Conservation (phyloP, 2,888 invertebrate species). For the Troides aeacus region DNA sequence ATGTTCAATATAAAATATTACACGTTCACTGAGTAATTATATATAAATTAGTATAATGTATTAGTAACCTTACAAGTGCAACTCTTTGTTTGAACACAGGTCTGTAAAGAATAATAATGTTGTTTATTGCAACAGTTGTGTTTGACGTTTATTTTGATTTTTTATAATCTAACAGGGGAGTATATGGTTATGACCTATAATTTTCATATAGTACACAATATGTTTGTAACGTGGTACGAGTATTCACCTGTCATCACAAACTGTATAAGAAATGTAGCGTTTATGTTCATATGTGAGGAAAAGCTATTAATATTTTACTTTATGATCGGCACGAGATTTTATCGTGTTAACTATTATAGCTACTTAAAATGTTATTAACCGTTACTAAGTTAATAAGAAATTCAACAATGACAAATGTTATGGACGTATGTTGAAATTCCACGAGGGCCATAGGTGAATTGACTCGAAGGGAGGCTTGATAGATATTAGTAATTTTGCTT, state of each 20-base stretch:
- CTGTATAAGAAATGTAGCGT: conserved; percentile 11
- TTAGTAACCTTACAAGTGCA: too few species aligned
- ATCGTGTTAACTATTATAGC: conserved; percentile 8
- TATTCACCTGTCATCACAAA: conserved; percentile 16
- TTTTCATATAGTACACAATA: neutral
- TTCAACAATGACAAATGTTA: neutral
- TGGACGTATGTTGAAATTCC: neutral
- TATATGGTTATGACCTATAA: neutral
- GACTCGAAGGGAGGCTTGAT: neutral
- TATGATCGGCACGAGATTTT: conserved; percentile 17
- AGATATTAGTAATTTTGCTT: neutral
- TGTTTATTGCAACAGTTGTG: neutral
- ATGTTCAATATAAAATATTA: too few species aligned
- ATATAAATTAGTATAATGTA: too few species aligned
- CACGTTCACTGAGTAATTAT: too few species aligned
- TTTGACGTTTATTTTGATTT: neutral
- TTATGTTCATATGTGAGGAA: neutral
- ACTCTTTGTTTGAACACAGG: too few species aligned
- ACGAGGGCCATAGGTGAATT: neutral
- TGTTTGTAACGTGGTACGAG: neutral
- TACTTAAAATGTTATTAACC: neutral
- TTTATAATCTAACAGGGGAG: neutral
- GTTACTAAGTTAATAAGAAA: neutral
- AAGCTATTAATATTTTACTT: conserved; percentile 10
- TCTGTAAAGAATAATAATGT: too few species aligned